Percentiles rank a stretch among this genome's conserved stretches.
Evolutionary conservation across 2,113 vertebrate species (phyloP).

Genomic region (Corythoichthys intestinalis): DNA sequence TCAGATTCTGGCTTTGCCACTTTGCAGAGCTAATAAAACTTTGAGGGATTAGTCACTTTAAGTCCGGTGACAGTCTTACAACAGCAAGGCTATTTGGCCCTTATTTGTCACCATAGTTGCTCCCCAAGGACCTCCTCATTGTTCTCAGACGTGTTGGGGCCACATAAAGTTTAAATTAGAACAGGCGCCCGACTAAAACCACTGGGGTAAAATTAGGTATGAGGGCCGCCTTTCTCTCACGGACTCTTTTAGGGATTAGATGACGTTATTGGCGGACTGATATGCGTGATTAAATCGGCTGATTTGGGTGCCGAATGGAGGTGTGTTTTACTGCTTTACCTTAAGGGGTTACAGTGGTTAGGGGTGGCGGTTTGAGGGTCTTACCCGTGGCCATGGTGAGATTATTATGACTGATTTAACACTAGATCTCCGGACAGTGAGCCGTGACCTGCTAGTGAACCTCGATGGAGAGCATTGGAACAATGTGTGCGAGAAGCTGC

Average conservation of each 20-base stretch:
- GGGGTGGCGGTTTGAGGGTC: slow-evolving; percentile 46
- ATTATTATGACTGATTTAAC: slow-evolving; percentile 70
- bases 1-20: neutral
- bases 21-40: slow-evolving; percentile 12
- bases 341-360: slow-evolving; percentile 9
- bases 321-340: slow-evolving; percentile 54
- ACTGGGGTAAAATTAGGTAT: slow-evolving; percentile 66
- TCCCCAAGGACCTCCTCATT: slow-evolving; percentile 49
- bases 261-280: slow-evolving; percentile 69
- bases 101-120: slow-evolving; percentile 58
- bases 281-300: slow-evolving; percentile 64
- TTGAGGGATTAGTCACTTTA: slow-evolving; percentile 50
- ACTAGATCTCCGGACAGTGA: slow-evolving; percentile 59
- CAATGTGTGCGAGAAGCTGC: slow-evolving; percentile 41
- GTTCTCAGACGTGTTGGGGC: slow-evolving; percentile 50
- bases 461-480: slow-evolving; percentile 38
- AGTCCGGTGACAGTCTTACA: slow-evolving; percentile 48
- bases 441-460: slow-evolving; percentile 68
- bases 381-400: slow-evolving; percentile 38
- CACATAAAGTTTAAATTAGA: slow-evolving; percentile 62
- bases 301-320: slow-evolving; percentile 62
- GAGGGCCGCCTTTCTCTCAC: slow-evolving; percentile 53
- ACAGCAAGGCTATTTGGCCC: slow-evolving; percentile 40
- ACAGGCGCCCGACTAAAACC: slow-evolving; percentile 57
- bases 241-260: slow-evolving; percentile 64